These are phyloP conservation scores for Microtus montanus DNA, from an alignment of 2,113 vertebrate genomes.

Conservation along the genomic window DNA sequence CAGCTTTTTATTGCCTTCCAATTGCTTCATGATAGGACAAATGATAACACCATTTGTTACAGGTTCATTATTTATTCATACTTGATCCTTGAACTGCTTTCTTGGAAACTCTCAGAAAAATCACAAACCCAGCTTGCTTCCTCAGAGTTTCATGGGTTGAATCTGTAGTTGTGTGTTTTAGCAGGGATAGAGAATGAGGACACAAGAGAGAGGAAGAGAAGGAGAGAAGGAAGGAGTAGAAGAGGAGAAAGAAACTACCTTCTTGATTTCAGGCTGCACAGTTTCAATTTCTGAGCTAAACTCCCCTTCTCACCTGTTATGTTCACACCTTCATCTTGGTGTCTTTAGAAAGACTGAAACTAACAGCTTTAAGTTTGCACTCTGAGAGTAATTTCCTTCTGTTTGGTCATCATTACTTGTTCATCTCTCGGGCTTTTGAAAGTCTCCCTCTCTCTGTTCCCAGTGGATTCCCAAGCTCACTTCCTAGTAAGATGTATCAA, in stretches of 20 bases:
- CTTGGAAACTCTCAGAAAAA: neutral
- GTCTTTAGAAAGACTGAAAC: slow-evolving; percentile 45
- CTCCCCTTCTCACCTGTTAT: slow-evolving; percentile 14
- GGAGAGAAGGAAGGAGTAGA: neutral
- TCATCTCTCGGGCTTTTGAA: slow-evolving; percentile 42
- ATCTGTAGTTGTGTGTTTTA: neutral
- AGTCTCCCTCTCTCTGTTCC: neutral
- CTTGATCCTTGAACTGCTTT: neutral
- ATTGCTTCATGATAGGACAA: neutral
- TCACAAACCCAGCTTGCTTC: neutral
- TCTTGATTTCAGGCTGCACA: neutral
- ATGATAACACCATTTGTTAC: neutral
- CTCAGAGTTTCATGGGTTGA: neutral
- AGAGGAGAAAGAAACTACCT: neutral
- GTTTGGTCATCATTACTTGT: neutral
- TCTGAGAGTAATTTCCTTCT: slow-evolving; percentile 16
- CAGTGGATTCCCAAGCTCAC: neutral
- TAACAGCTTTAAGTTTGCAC: slow-evolving; percentile 25
- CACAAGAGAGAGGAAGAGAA: neutral
- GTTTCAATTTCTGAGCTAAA: slow-evolving; percentile 38
- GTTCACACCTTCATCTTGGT: neutral
- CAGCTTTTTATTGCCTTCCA: neutral
- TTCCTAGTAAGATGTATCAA: slow-evolving; percentile 4
- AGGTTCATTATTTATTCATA: neutral
- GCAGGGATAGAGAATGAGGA: neutral